A percentile compares a stretch with the other conserved stretches of the same genome.
These are phyloP conservation scores for Caloenas nicobarica DNA, from an alignment of 2,113 vertebrate genomes.

Conservation along the genomic window DNA sequence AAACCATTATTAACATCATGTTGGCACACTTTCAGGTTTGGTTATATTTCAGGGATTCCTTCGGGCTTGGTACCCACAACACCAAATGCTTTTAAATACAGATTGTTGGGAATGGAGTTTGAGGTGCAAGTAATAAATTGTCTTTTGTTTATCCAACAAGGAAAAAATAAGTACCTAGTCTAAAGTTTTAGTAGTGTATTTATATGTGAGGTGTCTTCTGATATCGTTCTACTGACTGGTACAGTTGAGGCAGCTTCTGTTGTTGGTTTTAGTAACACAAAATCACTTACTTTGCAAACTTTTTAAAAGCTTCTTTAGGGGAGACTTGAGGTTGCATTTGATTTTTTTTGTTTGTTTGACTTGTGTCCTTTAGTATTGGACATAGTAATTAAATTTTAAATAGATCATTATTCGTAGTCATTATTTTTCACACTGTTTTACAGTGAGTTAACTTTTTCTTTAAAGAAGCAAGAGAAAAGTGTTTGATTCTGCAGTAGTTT, in stretches of 20 bases:
- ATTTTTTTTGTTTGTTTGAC: neutral
- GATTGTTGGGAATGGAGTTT: neutral
- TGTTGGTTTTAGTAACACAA: neutral
- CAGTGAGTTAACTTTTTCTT: neutral
- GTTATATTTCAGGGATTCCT: neutral
- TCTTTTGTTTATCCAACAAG: neutral
- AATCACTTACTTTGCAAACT: neutral
- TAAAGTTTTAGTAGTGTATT: neutral
- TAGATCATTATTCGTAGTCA: neutral
- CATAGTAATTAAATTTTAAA: neutral
- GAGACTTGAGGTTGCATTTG: neutral
- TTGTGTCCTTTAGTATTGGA: neutral
- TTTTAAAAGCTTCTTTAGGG: neutral
- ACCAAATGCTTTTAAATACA: neutral
- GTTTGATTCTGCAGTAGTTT: neutral
- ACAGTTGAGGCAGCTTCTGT: neutral
- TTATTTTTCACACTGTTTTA: neutral
- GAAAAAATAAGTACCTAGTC: neutral
- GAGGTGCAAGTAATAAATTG: neutral
- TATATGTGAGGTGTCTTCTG: neutral
- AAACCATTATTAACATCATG: neutral
- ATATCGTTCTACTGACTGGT: accelerated
- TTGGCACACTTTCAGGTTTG: neutral
- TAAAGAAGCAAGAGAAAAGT: neutral
- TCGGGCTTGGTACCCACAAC: neutral